Evolutionary conservation across 1,140 invertebrate species (phyloP).

Genomic region (Pseudoatta argentina): DNA sequence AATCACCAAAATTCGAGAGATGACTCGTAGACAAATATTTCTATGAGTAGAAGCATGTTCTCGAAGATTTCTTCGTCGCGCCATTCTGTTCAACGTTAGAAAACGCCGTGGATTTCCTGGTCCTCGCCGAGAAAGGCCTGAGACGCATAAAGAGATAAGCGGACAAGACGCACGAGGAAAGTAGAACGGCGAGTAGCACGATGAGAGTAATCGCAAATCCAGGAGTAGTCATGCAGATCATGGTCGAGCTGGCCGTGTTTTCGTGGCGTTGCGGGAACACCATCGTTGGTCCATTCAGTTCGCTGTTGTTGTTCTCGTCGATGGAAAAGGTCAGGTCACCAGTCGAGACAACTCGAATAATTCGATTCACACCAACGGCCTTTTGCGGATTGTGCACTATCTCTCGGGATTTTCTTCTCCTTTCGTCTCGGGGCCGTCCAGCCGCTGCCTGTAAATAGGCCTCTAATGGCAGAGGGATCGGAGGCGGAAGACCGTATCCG

Average conservation of each 20-base stretch:
- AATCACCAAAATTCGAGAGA: not conserved
- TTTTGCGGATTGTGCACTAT: conserved; percentile 89
- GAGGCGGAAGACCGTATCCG: conserved; percentile 90
- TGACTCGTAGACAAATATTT: conserved; percentile 9
- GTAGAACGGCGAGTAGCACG: conserved; percentile 92
- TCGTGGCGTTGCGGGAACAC: conserved; percentile 88
- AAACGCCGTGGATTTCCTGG: conserved; percentile 86
- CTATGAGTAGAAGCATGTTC: conserved; percentile 87
- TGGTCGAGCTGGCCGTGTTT: conserved; percentile 68
- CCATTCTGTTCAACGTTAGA: conserved; percentile 81
- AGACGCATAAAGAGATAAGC: conserved; percentile 93
- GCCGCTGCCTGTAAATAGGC: conserved; percentile 88
- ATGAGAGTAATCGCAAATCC: conserved; percentile 95
- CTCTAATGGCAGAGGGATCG: conserved; percentile 87
- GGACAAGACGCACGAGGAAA: conserved; percentile 94
- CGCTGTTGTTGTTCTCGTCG: conserved; percentile 87
- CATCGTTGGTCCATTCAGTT: conserved; percentile 88
- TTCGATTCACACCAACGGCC: conserved; percentile 93
- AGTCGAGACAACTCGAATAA: conserved; percentile 94
- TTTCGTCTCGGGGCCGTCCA: conserved; percentile 91
- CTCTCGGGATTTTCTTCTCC: conserved; percentile 89
- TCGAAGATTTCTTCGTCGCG: conserved; percentile 79
- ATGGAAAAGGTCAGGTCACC: conserved; percentile 94
- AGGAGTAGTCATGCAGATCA: conserved; percentile 97
- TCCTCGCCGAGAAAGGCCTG: conserved; percentile 88